A percentile compares a stretch with the other conserved stretches of the same genome.
phyloP scores from a whole-genome alignment of 2,888 invertebrate species.

The Hirudinaria manillensis region DNA sequence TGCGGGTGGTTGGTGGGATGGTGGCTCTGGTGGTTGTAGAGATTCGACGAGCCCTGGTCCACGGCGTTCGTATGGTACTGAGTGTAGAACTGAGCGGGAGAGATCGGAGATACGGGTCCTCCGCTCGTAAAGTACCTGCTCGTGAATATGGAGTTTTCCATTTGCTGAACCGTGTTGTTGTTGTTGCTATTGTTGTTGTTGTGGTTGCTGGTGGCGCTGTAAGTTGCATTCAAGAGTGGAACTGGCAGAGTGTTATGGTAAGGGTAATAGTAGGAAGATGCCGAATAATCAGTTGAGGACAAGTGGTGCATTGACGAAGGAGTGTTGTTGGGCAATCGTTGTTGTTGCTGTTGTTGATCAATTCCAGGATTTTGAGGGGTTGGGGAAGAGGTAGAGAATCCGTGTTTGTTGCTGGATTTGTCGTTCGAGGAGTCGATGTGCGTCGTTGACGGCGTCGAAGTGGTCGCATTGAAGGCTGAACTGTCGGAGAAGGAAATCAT shows the following conservation, averaged over 20 bases:
- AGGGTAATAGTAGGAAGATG: constrained; percentile 1
- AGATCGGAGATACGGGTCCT: constrained; percentile 22
- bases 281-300: not conserved
- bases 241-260: not conserved
- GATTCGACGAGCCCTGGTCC: constrained; percentile 18
- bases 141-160: not conserved
- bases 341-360: not conserved
- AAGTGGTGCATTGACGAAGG: not conserved
- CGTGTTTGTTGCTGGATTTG: not conserved
- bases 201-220: not conserved
- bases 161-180: not conserved
- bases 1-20: constrained; percentile 22
- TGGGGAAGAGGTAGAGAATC: not conserved
- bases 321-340: not conserved
- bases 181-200: not conserved
- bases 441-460: not conserved
- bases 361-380: not conserved
- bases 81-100: not conserved
- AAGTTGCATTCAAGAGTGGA: constrained; percentile 2
- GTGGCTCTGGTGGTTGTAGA: constrained; percentile 25
- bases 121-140: constrained; percentile 13
- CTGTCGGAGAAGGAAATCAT: not conserved
- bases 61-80: constrained; percentile 2
- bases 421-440: not conserved
- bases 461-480: not conserved